Evolutionary conservation across 2,797 vertebrate species (phyloP).

Genomic region (Danio kyathit): DNA sequence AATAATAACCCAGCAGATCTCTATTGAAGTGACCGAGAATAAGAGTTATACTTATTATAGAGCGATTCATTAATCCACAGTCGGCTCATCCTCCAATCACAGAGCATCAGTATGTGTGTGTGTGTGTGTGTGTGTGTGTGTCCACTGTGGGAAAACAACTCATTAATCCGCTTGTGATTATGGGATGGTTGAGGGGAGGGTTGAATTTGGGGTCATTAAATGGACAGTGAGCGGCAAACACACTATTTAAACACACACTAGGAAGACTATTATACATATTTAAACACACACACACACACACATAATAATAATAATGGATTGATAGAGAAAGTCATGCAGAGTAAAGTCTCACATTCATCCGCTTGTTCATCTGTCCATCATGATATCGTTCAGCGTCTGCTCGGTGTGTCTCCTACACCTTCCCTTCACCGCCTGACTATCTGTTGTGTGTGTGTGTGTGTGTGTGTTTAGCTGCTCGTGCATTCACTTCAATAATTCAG

Average conservation of each 20-base stretch:
- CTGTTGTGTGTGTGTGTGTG: not conserved
- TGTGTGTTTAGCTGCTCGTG: conserved; percentile 10
- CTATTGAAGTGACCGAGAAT: not conserved
- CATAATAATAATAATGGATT: not conserved
- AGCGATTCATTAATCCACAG: not conserved
- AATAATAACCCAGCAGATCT: not conserved
- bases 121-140: conserved; percentile 66
- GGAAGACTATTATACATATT: not conserved
- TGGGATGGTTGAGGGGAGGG: not conserved
- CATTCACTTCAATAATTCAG: conserved; percentile 55
- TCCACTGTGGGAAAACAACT: conserved; percentile 83
- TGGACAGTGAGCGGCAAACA: not conserved
- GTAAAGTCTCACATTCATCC: conserved; percentile 23
- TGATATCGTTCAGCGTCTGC: not conserved
- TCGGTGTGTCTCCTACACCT: conserved; percentile 6
- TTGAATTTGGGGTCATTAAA: not conserved
- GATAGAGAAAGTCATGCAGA: conserved; percentile 2
- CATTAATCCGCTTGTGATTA: conserved; percentile 79
- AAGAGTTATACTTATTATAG: not conserved
- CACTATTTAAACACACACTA: conserved; percentile 3
- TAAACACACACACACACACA: not conserved
- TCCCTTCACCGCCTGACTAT: not conserved
- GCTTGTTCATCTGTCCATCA: not conserved
- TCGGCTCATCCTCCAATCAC: conserved; percentile 1
- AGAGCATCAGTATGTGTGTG: not conserved